Percentiles rank a stretch among this genome's conserved stretches.
phyloP scores from a whole-genome alignment of 2,113 vertebrate species.

The Bos javanicus region DNA sequence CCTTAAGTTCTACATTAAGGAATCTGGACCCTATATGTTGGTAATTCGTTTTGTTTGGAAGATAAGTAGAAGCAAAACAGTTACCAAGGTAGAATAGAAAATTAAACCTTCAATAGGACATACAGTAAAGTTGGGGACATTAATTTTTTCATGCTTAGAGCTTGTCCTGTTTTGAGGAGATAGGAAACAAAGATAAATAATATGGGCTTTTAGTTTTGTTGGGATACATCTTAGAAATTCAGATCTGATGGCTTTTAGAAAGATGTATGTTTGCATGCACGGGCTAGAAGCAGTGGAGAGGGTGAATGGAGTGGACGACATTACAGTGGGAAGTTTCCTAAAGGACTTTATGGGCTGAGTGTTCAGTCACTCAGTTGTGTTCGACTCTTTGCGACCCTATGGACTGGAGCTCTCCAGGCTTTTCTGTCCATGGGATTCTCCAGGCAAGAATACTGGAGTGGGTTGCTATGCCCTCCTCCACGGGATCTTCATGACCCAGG shows the following conservation, averaged over 20 bases:
- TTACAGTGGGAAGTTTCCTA: background rate
- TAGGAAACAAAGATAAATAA: background rate
- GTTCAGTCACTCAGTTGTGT: background rate
- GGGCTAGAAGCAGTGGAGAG: background rate
- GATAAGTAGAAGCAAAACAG: background rate
- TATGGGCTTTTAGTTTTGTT: background rate
- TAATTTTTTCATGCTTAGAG: background rate
- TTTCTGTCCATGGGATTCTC: background rate
- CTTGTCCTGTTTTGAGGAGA: background rate
- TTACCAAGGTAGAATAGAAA: background rate
- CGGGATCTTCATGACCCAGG: background rate
- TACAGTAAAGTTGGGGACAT: background rate
- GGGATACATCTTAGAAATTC: background rate
- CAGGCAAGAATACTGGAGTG: background rate
- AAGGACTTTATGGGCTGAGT: background rate
- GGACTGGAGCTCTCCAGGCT: background rate
- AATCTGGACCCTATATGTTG: background rate
- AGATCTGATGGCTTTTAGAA: background rate
- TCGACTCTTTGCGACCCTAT: background rate
- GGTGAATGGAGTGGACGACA: background rate
- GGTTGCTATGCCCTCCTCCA: background rate
- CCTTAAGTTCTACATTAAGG: background rate
- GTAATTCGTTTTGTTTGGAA: background rate
- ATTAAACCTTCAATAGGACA: background rate
- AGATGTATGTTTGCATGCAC: background rate